A percentile compares a stretch with the other conserved stretches of the same genome.
Evolutionary conservation across 2,797 vertebrate genomes (phyloP).

Genomic region (Merluccius polli): DNA sequence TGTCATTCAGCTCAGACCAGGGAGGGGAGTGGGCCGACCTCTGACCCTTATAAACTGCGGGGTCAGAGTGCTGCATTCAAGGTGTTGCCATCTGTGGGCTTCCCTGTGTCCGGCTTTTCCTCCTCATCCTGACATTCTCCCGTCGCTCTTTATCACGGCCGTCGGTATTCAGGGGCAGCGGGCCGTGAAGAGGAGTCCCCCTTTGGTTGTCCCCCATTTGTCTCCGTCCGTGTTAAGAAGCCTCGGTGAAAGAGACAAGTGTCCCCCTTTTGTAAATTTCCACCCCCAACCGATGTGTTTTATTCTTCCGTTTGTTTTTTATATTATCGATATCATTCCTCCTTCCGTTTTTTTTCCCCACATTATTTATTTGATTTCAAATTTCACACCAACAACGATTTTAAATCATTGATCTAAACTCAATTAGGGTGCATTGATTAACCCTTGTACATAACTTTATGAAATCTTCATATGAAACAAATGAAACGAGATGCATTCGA

Average conservation of each 20-base stretch:
- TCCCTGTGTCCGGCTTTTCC: conserved; percentile 42
- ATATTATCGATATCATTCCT: background rate
- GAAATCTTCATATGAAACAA: background rate
- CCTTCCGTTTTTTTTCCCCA: too few species aligned
- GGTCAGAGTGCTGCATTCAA: conserved; percentile 62
- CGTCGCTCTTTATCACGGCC: conserved; percentile 41
- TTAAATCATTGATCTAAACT: background rate
- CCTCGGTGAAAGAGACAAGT: conserved; percentile 4
- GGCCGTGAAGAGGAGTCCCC: conserved; percentile 36
- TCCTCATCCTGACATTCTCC: conserved; percentile 32
- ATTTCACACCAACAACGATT: background rate
- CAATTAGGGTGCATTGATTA: background rate
- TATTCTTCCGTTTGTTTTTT: background rate
- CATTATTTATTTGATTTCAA: background rate
- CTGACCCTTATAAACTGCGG: conserved; percentile 61
- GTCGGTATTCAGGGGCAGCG: conserved; percentile 45
- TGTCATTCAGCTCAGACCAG: conserved; percentile 54
- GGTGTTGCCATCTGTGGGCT: conserved; percentile 72
- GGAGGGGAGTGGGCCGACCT: conserved; percentile 56
- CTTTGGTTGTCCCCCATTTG: conserved; percentile 17
- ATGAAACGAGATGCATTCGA: background rate
- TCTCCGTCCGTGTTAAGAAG: conserved; percentile 28
- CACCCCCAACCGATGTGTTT: background rate
- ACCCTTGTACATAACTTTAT: too few species aligned
- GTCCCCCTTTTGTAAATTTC: conserved; percentile 1